A percentile compares a stretch with the other conserved stretches of the same genome.
These are phyloP conservation scores for Monodelphis domestica DNA, from an alignment of 2,797 vertebrate genomes.

Conservation along the genomic window DNA sequence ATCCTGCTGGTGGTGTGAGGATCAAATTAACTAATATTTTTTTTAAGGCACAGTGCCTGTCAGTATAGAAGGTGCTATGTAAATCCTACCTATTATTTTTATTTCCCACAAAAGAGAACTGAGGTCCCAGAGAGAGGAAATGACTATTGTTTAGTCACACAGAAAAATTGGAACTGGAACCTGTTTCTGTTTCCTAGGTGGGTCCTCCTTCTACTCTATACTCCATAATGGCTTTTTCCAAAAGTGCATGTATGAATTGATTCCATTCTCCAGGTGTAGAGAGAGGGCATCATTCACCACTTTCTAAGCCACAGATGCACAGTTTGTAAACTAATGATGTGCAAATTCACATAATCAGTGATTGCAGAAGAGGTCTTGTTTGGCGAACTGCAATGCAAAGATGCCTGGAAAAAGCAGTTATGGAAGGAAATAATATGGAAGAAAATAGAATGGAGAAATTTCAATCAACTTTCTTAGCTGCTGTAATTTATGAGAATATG, in stretches of 20 bases:
- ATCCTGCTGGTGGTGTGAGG: neutral
- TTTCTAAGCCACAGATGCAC: neutral
- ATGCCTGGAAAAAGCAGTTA: neutral
- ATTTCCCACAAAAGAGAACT: neutral
- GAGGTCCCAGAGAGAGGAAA: neutral
- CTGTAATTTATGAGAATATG: neutral
- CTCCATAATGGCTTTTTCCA: constrained; percentile 16
- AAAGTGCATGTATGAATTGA: neutral
- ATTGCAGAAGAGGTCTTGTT: neutral
- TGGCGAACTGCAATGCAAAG: neutral
- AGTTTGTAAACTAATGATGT: neutral
- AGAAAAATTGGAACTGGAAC: neutral
- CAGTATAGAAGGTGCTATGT: neutral
- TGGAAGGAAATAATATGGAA: neutral
- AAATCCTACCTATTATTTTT: neutral
- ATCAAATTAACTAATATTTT: neutral
- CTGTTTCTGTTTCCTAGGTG: neutral
- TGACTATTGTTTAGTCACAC: neutral
- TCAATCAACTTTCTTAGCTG: rapidly evolving
- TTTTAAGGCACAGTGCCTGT: neutral
- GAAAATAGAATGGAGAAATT: rapidly evolving
- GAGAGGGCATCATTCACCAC: neutral
- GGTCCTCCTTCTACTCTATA: neutral
- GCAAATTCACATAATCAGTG: neutral
- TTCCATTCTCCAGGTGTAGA: neutral